Percentiles rank a stretch among this genome's conserved stretches.
Conservation (phyloP, 2,888 invertebrate species). For the Serripes groenlandicus region DNA sequence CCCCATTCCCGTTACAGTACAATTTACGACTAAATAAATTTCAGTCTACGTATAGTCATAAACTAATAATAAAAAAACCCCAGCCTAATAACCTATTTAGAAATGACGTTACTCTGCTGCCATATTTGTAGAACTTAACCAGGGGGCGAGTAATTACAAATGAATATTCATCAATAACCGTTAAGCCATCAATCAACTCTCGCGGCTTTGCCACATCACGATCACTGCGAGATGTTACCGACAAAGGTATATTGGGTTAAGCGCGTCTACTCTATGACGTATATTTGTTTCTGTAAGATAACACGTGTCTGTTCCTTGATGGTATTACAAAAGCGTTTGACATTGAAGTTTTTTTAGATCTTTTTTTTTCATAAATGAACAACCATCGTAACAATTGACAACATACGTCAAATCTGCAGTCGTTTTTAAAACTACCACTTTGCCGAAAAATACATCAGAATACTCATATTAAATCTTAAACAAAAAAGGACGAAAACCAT, state of each 20-base stretch:
- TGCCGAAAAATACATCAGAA: too few relatives aligned
- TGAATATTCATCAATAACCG: neutral
- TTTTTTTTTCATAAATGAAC: neutral
- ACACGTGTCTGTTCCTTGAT: too few relatives aligned
- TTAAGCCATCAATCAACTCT: neutral
- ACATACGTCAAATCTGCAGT: too few relatives aligned
- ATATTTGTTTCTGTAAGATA: neutral
- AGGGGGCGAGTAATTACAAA: neutral
- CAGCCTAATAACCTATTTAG: neutral
- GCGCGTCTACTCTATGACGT: neutral
- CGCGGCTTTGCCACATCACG: slow-evolving; percentile 3
- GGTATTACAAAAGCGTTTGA: too few relatives aligned
- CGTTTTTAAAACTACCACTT: too few relatives aligned
- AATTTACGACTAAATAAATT: too few relatives aligned
- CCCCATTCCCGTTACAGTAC: too few relatives aligned
- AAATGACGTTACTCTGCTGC: neutral
- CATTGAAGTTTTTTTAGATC: neutral
- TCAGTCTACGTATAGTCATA: too few relatives aligned
- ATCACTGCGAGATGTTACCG: neutral
- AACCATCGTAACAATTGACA: too few relatives aligned
- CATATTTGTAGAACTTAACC: neutral
- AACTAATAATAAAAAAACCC: too few relatives aligned
- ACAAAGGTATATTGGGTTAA: neutral
- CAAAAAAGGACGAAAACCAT: too few relatives aligned
- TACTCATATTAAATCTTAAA: too few relatives aligned